These are phyloP conservation scores for Trachymyrmex cornetzi DNA, from an alignment of 1,140 invertebrate genomes.

Conservation along the genomic window DNA sequence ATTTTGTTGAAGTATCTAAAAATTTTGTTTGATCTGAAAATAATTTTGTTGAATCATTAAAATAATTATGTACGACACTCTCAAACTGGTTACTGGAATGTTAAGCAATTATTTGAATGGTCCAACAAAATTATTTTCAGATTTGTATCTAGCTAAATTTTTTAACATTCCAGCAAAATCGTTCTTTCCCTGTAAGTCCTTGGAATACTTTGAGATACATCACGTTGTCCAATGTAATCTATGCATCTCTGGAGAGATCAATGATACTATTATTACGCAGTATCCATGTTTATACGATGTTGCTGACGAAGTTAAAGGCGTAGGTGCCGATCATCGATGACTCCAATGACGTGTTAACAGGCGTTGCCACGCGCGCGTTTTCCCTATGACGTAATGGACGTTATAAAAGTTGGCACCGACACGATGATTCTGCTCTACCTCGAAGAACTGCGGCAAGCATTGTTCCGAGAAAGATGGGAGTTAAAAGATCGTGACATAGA, in stretches of 20 bases:
- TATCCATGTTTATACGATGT: not conserved
- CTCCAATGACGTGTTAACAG: slow-evolving; percentile 47
- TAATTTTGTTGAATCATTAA: too few species aligned
- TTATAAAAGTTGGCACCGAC: slow-evolving; percentile 17
- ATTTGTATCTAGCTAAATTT: too few species aligned
- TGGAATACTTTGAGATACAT: not conserved
- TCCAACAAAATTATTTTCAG: too few species aligned
- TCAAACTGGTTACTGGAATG: too few species aligned
- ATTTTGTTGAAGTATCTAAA: too few species aligned
- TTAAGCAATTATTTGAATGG: too few species aligned
- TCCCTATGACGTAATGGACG: slow-evolving; percentile 42
- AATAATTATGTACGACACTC: too few species aligned
- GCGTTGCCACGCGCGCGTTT: slow-evolving; percentile 51
- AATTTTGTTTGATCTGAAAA: too few species aligned
- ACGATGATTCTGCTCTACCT: not conserved
- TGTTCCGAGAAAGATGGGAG: slow-evolving; percentile 29
- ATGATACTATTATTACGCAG: slow-evolving; percentile 46
- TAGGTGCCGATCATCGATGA: slow-evolving; percentile 48
- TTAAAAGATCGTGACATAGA: slow-evolving; percentile 26
- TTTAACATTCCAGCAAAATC: too few species aligned
- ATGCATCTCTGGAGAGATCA: slow-evolving; percentile 4
- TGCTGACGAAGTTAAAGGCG: slow-evolving; percentile 16
- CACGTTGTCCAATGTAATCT: not conserved
- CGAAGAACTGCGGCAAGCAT: not conserved
- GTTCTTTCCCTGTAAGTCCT: not conserved